Evolutionary conservation across 2,797 vertebrate genomes (phyloP).

Genomic region (Ciconia nigra): DNA sequence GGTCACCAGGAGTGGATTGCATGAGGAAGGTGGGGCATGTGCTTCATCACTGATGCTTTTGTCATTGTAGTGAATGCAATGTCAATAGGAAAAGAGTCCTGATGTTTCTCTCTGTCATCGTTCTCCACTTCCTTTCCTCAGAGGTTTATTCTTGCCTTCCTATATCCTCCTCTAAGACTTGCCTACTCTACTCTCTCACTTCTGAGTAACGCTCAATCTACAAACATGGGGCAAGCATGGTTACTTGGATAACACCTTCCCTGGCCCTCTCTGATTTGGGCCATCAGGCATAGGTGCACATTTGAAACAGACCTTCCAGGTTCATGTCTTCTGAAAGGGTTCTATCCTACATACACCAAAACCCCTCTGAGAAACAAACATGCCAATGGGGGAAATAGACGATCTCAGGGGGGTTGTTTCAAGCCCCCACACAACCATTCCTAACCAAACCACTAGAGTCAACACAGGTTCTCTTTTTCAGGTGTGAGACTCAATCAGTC

Average conservation of each 20-base stretch:
- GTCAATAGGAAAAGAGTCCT: neutral
- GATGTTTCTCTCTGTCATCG: neutral
- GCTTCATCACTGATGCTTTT: neutral
- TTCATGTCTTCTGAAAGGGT: neutral
- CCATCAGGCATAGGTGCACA: neutral
- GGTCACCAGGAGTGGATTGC: neutral
- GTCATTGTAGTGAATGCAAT: neutral
- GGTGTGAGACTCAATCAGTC: neutral
- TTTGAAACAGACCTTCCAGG: neutral
- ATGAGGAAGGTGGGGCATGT: accelerated
- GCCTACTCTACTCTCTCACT: neutral
- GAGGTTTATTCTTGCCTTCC: neutral
- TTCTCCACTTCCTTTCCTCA: neutral
- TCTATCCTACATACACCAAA: neutral
- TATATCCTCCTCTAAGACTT: neutral
- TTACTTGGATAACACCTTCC: neutral
- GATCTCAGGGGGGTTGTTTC: neutral
- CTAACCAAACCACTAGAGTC: neutral
- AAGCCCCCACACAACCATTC: neutral
- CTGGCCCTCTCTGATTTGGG: neutral
- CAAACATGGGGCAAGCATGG: neutral
- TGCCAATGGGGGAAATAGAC: neutral
- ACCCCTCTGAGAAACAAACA: neutral
- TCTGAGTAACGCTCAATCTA: neutral
- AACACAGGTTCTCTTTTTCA: neutral